Percentiles rank a stretch among this genome's conserved stretches.
Evolutionary conservation across 2,113 vertebrate species (phyloP).

Genomic region (Abramis brama): DNA sequence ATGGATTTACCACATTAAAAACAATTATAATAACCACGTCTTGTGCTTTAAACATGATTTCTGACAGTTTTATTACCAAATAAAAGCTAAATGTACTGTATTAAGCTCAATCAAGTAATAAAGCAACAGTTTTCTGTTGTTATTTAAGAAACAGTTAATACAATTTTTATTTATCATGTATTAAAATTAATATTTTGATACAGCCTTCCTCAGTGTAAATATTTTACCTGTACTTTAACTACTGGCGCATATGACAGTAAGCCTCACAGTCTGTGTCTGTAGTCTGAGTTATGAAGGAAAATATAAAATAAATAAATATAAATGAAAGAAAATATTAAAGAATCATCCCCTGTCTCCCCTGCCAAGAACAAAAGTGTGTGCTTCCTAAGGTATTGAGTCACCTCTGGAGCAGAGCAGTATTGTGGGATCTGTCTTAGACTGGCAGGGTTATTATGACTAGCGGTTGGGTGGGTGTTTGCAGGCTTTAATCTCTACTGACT

Average conservation of each 20-base stretch:
- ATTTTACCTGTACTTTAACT: neutral
- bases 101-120: neutral
- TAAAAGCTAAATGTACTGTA: neutral
- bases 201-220: neutral
- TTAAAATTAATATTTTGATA: neutral
- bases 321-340: slow-evolving; percentile 18
- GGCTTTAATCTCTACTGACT: neutral
- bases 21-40: neutral
- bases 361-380: neutral
- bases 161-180: neutral
- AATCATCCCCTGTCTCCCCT: neutral
- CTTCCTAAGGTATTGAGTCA: slow-evolving; percentile 6
- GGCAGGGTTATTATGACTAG: slow-evolving; percentile 10
- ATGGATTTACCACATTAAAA: neutral
- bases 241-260: neutral
- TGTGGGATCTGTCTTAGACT: neutral
- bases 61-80: neutral
- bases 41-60: neutral
- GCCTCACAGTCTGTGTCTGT: neutral
- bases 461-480: slow-evolving; percentile 1
- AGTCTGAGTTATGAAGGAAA: slow-evolving; percentile 2
- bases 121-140: neutral
- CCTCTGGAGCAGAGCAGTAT: neutral
- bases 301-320: neutral
- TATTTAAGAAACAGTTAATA: neutral